Evolutionary conservation across 2,797 vertebrate genomes (phyloP).

Genomic region (Poliocrania exsul): DNA sequence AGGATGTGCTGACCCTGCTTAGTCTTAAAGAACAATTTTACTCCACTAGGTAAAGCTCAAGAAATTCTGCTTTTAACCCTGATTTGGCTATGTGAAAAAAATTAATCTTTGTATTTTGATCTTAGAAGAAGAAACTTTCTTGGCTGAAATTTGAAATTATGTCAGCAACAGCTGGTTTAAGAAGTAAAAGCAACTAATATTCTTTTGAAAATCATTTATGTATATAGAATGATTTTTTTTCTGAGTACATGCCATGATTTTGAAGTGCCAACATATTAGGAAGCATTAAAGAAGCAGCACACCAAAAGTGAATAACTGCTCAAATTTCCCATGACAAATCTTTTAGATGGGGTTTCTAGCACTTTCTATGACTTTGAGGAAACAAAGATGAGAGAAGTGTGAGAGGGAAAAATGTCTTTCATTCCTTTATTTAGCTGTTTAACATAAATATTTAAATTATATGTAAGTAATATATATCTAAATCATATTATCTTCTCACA

Average conservation of each 20-base stretch:
- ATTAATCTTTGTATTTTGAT: background rate
- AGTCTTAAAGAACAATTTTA: background rate
- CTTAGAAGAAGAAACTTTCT: background rate
- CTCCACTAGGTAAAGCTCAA: background rate
- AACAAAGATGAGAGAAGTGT: background rate
- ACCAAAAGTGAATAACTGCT: background rate
- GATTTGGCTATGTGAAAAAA: background rate
- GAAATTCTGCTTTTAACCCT: background rate
- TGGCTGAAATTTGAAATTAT: background rate
- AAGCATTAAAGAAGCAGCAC: background rate
- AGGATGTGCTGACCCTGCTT: background rate
- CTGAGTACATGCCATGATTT: background rate
- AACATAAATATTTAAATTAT: constrained; percentile 40
- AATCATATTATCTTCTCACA: background rate
- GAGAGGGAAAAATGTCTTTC: background rate
- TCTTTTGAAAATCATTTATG: background rate
- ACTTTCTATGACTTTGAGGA: constrained; percentile 8
- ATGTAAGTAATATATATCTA: background rate
- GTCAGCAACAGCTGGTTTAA: background rate
- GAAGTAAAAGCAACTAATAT: background rate
- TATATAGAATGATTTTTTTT: background rate
- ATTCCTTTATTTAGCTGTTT: background rate
- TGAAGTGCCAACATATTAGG: background rate
- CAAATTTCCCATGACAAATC: background rate
- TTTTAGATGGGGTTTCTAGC: background rate